phyloP scores from a whole-genome alignment of 2,888 invertebrate species.

The Agonopterix subpropinquella region DNA sequence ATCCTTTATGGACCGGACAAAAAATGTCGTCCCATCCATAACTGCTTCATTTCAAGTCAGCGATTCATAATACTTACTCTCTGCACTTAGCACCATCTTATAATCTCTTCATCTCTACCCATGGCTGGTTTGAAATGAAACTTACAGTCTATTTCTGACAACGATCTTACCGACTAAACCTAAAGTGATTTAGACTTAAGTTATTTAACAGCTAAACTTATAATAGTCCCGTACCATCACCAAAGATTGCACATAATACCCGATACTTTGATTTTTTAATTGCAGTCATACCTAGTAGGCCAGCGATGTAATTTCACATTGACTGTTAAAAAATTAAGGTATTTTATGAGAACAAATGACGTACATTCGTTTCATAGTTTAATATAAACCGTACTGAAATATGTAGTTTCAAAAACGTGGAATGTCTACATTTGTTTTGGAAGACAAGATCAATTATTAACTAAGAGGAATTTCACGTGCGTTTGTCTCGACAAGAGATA shows the following conservation, averaged over 20 bases:
- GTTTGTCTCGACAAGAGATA: slow-evolving; percentile 8
- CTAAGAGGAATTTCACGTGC: slow-evolving; percentile 28
- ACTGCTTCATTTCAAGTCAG: slow-evolving; percentile 68
- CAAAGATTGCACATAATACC: slow-evolving; percentile 91
- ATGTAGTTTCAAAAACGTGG: slow-evolving; percentile 28
- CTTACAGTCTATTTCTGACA: slow-evolving; percentile 36
- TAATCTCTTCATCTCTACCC: slow-evolving; percentile 27
- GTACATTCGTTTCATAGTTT: slow-evolving; percentile 35
- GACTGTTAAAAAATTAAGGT: slow-evolving; percentile 73
- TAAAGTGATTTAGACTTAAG: slow-evolving; percentile 31
- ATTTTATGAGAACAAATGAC: slow-evolving; percentile 51
- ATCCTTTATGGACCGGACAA: slow-evolving; percentile 61
- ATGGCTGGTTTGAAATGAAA: slow-evolving; percentile 69
- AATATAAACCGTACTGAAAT: slow-evolving; percentile 34
- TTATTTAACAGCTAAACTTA: slow-evolving; percentile 50
- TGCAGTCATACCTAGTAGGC: slow-evolving; percentile 68
- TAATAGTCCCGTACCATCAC: slow-evolving; percentile 78
- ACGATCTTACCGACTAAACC: slow-evolving; percentile 37
- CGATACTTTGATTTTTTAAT: slow-evolving; percentile 80
- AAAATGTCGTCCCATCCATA: slow-evolving; percentile 67
- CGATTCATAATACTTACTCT: slow-evolving; percentile 19
- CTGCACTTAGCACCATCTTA: slow-evolving; percentile 52
- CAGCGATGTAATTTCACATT: slow-evolving; percentile 39
- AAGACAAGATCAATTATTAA: slow-evolving; percentile 51
- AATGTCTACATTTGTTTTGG: slow-evolving; percentile 55